phyloP scores from a whole-genome alignment of 1,140 invertebrate genomes.

The Pseudachorutes palmiensis region DNA sequence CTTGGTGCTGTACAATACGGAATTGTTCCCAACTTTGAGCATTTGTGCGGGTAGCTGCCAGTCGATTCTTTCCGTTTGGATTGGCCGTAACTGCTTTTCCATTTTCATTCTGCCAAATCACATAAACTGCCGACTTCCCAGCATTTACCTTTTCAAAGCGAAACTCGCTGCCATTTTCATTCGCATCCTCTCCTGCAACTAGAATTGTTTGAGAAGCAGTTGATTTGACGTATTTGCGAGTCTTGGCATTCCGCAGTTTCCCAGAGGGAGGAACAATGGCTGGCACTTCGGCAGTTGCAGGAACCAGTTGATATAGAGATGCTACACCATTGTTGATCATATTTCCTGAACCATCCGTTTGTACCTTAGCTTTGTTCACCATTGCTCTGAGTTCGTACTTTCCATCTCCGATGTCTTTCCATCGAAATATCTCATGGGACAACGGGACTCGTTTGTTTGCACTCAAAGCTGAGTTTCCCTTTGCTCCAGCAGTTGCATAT shows the following conservation, averaged over 20 bases:
- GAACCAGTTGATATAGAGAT: constrained; percentile 13
- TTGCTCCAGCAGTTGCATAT: constrained; percentile 19
- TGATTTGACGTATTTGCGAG: constrained; percentile 14
- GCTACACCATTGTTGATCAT: constrained; percentile 18
- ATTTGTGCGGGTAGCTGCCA: constrained; percentile 13
- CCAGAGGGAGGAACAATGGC: constrained; percentile 5
- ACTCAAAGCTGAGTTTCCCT: constrained; percentile 6
- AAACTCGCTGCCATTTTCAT: constrained; percentile 11
- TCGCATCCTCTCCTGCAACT: not conserved
- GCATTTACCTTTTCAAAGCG: constrained; percentile 17
- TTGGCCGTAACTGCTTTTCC: constrained; percentile 25
- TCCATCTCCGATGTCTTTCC: constrained; percentile 14
- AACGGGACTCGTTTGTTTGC: constrained; percentile 11
- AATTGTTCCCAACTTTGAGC: constrained; percentile 33
- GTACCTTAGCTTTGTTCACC: constrained; percentile 20
- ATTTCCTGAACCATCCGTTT: not conserved
- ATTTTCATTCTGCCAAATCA: constrained; percentile 6
- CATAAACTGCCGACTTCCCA: constrained; percentile 12
- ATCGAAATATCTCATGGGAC: constrained; percentile 24
- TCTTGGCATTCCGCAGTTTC: constrained; percentile 16
- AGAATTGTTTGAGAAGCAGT: constrained; percentile 14
- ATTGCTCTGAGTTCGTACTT: constrained; percentile 23
- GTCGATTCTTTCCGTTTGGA: constrained; percentile 14
- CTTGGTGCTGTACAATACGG: constrained; percentile 23
- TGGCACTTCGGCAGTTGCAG: not conserved